Conservation (phyloP, 1,140 invertebrate species). For the Drosophila dunni region DNA sequence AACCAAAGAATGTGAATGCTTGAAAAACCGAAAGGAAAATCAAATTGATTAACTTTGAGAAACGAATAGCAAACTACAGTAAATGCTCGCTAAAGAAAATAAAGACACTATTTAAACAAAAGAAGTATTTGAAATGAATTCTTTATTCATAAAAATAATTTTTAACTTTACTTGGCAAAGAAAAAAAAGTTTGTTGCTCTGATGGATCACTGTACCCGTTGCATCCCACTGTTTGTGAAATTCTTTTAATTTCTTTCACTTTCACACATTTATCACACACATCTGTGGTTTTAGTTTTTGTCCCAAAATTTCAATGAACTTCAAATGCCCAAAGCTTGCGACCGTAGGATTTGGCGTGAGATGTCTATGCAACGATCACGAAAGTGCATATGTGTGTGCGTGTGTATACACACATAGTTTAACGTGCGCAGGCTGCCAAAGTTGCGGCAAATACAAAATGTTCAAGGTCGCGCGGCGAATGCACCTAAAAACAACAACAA, state of each 20-base stretch:
- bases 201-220: no score
- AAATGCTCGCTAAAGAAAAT: not conserved
- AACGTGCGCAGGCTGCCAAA: conserved; percentile 73
- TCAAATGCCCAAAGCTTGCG: not conserved
- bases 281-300: no score
- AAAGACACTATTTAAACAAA: no score
- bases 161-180: no score
- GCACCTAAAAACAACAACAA: conserved; percentile 61
- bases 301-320: not conserved
- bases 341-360: conserved; percentile 18
- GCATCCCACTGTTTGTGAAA: no score
- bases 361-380: conserved; percentile 36
- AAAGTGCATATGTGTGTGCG: conserved; percentile 26
- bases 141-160: no score
- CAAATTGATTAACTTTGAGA: conserved; percentile 19
- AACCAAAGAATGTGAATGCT: conserved; percentile 25
- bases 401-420: conserved; percentile 40
- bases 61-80: not conserved
- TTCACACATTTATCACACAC: no score
- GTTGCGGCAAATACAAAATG: conserved; percentile 56
- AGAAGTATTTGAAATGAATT: no score
- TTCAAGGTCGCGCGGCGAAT: conserved; percentile 74
- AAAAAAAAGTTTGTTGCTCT: no score
- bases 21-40: conserved; percentile 28
- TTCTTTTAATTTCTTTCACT: no score